Base-by-base conservation (phyloP, 2,113 vertebrate species). In the Gasterosteus nipponicus region DNA sequence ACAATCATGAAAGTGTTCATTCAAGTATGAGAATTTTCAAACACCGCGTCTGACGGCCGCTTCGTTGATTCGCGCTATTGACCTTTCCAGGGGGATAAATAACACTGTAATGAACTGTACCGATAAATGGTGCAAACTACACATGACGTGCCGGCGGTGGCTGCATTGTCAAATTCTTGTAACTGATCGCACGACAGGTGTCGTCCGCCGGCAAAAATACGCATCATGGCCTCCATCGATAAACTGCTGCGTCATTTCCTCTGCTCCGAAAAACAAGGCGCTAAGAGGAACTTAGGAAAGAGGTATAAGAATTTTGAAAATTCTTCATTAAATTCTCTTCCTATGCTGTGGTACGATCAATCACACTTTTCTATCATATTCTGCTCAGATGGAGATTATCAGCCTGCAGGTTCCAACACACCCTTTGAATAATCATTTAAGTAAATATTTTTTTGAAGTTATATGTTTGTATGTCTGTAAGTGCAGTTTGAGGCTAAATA, bases 11-110 rank as follows among this genome's bases (percentile, higher is more conserved):
- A 82, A 73, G 60, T 54, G 59, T 75, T 86, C 87, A 86, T 73
- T 89, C 77, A 87, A 64, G 74, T 78, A 84, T 60, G 57, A 85
- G 47, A 78, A 78, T 69, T 75, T 26, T 80, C 54, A 60, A 62
- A 75, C n/a, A 16, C 47, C 56, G 11, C 44, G 53, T 63, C 69
- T 66, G n/a, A 54, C 12, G 29, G 41, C 57, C 53, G 22, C 51
- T 69, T 54, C 51, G 33, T 33, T 33, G 33, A 72, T 71, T 83
- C 10, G 39, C 41, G 59, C 33, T 88, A 75, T 83, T 90, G 88
- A 83, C 84, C 79, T 85, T 88, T 88, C 83, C 44, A 58, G 12
- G n/a, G 19, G 15, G 59, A 42, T 58, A 62, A 63, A 61, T 70
- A 26, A 22, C 46, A 68, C 60, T 69, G 38, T 78, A 83, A 85